phyloP scores from a whole-genome alignment of 2,113 vertebrate species.

The Fukomys damarensis region DNA sequence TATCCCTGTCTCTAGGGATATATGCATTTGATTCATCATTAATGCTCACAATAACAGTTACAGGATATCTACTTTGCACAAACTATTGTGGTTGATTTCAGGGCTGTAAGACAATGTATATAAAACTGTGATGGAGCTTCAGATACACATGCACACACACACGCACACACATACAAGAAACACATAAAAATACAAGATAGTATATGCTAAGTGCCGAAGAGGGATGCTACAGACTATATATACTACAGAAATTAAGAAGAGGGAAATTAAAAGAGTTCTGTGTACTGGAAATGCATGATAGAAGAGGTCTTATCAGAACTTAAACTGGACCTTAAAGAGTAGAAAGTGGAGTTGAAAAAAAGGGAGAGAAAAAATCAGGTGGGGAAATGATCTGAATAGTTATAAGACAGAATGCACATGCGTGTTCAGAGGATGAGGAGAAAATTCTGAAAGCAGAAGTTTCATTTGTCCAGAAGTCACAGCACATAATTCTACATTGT shows the following conservation, averaged over 20 bases:
- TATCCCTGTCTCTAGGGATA: not conserved
- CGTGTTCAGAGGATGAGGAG: not conserved
- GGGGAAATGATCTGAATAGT: not conserved
- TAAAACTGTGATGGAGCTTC: not conserved
- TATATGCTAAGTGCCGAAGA: conserved; percentile 6
- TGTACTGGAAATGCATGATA: not conserved
- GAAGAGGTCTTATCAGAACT: not conserved
- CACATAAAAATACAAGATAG: not conserved
- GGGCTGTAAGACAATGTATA: not conserved
- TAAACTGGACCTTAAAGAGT: conserved; percentile 3
- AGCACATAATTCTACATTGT: not conserved
- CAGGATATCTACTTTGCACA: not conserved
- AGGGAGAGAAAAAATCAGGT: not conserved
- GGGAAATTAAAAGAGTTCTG: not conserved
- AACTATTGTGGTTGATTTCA: conserved; percentile 7
- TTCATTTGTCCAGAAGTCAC: conserved; percentile 9
- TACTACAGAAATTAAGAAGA: not conserved
- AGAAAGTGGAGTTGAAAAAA: conserved; percentile 11
- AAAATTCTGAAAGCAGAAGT: not conserved
- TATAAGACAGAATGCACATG: not conserved
- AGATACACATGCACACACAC: not conserved
- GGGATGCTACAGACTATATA: not conserved
- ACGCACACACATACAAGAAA: not conserved
- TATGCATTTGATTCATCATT: conserved; percentile 13
- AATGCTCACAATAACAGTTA: conserved; percentile 10